These are phyloP conservation scores for Idaea aversata DNA, from an alignment of 2,888 invertebrate species.

Conservation along the genomic window DNA sequence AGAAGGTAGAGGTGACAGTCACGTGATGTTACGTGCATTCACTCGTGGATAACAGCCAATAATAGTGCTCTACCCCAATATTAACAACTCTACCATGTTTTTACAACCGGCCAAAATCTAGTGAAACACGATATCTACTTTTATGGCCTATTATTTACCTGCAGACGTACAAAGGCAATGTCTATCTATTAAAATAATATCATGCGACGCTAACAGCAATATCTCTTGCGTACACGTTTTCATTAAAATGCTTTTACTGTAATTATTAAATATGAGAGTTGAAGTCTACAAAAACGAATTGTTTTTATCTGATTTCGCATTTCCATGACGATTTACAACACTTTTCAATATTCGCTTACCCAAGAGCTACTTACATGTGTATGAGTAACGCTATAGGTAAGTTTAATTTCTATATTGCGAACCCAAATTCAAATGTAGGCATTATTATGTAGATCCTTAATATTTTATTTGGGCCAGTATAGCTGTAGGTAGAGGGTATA, in stretches of 20 bases:
- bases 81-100: conserved; percentile 35
- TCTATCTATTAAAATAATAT: conserved; percentile 4
- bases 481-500: conserved; percentile 22
- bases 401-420: conserved; percentile 1
- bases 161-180: neutral
- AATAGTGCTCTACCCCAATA: conserved; percentile 54
- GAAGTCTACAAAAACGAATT: conserved; percentile 43
- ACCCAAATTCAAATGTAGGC: conserved; percentile 1
- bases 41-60: conserved; percentile 61
- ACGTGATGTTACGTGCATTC: conserved; percentile 63
- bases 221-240: conserved; percentile 43
- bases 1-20: conserved; percentile 46
- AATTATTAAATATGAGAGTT: conserved; percentile 50
- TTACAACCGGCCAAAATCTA: conserved; percentile 1
- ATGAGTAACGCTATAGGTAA: neutral
- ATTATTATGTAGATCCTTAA: conserved; percentile 1
- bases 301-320: conserved; percentile 37
- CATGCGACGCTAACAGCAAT: conserved; percentile 37
- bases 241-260: conserved; percentile 53
- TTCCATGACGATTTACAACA: conserved; percentile 22
- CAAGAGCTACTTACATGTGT: neutral
- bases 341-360: conserved; percentile 1
- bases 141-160: conserved; percentile 1
- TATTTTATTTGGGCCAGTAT: neutral
- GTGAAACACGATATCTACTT: conserved; percentile 12